Percentiles rank a stretch among this genome's conserved stretches.
Evolutionary conservation across 2,888 invertebrate genomes (phyloP).

Genomic region (Pemphredon lugubris): DNA sequence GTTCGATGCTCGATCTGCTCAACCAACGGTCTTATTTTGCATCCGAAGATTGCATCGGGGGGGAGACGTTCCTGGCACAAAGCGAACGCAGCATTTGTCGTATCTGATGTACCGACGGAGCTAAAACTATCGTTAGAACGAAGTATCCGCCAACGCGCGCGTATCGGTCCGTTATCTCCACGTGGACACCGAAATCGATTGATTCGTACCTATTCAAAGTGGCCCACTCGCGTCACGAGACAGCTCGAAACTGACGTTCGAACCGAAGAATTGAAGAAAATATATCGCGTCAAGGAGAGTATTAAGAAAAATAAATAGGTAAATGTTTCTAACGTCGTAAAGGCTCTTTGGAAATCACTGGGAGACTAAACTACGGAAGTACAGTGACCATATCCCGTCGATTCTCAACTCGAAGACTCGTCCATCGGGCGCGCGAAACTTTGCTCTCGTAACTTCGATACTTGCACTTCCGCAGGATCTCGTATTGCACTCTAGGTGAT

Average conservation of each 20-base stretch:
- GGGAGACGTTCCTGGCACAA: neutral
- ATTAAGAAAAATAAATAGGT: too few species aligned
- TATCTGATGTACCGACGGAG: too few species aligned
- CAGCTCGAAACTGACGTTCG: too few species aligned
- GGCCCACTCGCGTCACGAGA: too few species aligned
- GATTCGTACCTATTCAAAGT: too few species aligned
- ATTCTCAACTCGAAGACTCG: neutral
- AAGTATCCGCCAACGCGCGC: too few species aligned
- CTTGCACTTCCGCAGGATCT: slow-evolving; percentile 55
- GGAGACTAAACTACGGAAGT: neutral
- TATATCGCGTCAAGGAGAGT: too few species aligned
- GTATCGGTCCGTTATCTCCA: too few species aligned
- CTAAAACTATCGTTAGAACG: too few species aligned
- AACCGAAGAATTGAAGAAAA: too few species aligned
- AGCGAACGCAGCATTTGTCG: neutral
- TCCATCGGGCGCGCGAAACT: slow-evolving; percentile 15
- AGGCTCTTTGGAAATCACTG: neutral
- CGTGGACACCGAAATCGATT: too few species aligned
- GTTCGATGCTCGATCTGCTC: neutral
- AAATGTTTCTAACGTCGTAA: too few species aligned
- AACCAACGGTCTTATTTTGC: neutral
- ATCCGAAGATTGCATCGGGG: neutral
- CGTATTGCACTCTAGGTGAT: slow-evolving; percentile 65
- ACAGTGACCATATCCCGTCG: neutral
- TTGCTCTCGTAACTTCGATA: slow-evolving; percentile 8